Percentiles rank a stretch among this genome's conserved stretches.
Conservation (phyloP, 2,888 invertebrate genomes). For the Cremastobaeus sp. region DNA sequence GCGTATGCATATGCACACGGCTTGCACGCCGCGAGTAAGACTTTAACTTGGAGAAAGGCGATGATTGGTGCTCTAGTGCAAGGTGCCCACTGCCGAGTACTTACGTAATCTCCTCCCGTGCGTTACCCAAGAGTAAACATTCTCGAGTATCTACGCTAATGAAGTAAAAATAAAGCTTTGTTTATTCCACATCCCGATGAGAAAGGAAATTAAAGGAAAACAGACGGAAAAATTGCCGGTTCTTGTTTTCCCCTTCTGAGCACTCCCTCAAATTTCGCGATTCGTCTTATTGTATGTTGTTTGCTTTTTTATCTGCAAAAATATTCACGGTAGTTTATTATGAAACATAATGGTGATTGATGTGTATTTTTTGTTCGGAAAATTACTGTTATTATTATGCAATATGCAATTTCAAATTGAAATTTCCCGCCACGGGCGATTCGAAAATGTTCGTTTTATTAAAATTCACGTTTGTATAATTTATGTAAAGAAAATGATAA, state of each 20-base stretch:
- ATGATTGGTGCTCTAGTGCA: slow-evolving; percentile 65
- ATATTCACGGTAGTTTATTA: slow-evolving; percentile 4
- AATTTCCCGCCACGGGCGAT: too few relatives aligned
- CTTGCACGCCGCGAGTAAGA: slow-evolving; percentile 43
- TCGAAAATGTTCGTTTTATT: too few relatives aligned
- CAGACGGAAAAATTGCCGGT: slow-evolving; percentile 47
- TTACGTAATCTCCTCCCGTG: slow-evolving; percentile 66
- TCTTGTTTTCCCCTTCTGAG: slow-evolving; percentile 38
- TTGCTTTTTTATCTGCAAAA: slow-evolving; percentile 2
- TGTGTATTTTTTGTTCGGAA: background rate
- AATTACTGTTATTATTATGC: background rate
- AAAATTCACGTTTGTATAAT: too few relatives aligned
- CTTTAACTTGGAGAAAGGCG: slow-evolving; percentile 67
- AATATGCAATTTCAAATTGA: background rate
- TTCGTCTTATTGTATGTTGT: background rate
- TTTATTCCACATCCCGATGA: slow-evolving; percentile 53
- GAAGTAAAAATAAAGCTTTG: slow-evolving; percentile 61
- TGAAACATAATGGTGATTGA: background rate
- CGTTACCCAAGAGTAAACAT: slow-evolving; percentile 67
- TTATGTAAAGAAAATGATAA: too few relatives aligned
- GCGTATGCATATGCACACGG: slow-evolving; percentile 42
- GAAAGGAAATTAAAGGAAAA: slow-evolving; percentile 57
- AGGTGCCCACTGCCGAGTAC: slow-evolving; percentile 62
- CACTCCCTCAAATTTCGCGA: slow-evolving; percentile 46
- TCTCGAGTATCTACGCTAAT: slow-evolving; percentile 61